Percentiles rank a stretch among this genome's conserved stretches.
These are phyloP conservation scores for Phortica magna DNA, from an alignment of 2,888 invertebrate species.

Conservation along the genomic window DNA sequence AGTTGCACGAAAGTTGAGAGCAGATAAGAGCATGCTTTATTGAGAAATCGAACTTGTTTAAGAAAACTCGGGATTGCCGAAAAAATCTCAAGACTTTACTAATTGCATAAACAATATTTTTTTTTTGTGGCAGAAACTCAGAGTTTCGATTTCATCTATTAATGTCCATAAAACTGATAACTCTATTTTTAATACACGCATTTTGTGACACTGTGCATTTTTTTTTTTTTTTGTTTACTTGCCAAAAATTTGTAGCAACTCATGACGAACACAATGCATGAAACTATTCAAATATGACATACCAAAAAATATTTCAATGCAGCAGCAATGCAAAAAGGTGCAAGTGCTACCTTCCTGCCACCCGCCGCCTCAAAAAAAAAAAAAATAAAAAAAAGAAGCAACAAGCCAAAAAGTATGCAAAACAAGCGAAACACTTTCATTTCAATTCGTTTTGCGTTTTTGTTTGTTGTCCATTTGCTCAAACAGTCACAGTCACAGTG, in stretches of 20 bases:
- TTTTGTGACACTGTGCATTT: neutral
- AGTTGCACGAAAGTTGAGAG: too few relatives aligned
- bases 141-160: too few relatives aligned
- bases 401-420: slow-evolving; percentile 15
- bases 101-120: too few relatives aligned
- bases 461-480: slow-evolving; percentile 1
- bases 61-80: too few relatives aligned
- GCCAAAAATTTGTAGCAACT: neutral
- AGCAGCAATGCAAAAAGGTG: neutral
- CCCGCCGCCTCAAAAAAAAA: neutral
- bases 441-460: slow-evolving; percentile 42
- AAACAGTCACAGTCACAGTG: slow-evolving; percentile 10
- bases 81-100: too few relatives aligned
- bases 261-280: slow-evolving; percentile 26
- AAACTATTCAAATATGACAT: slow-evolving; percentile 53
- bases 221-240: neutral
- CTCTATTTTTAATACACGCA: neutral
- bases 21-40: too few relatives aligned
- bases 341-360: neutral
- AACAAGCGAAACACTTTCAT: slow-evolving; percentile 17
- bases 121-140: too few relatives aligned
- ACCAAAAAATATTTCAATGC: slow-evolving; percentile 37
- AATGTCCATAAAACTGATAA: too few relatives aligned
- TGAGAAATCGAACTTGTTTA: too few relatives aligned
- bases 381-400: neutral